phyloP scores from a whole-genome alignment of 2,113 vertebrate species.

The Accipiter virgatus region DNA sequence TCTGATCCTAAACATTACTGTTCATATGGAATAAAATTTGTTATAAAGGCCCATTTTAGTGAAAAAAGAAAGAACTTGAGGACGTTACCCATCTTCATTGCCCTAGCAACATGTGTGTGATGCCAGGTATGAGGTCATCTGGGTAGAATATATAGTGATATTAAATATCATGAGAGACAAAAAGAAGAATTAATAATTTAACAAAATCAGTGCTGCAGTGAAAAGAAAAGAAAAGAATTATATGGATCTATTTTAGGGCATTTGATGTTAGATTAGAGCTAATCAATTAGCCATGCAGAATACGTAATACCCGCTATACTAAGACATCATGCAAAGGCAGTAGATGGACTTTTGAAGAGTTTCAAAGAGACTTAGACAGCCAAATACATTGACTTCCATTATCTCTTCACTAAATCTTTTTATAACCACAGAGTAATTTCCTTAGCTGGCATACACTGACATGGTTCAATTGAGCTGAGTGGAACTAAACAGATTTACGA shows the following conservation, averaged over 20 bases:
- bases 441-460: neutral
- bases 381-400: neutral
- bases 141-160: neutral
- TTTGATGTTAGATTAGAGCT: neutral
- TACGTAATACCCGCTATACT: neutral
- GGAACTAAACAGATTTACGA: neutral
- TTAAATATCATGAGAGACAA: neutral
- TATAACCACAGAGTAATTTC: neutral
- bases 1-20: neutral
- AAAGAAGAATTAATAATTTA: neutral
- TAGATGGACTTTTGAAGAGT: neutral
- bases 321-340: neutral
- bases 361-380: neutral
- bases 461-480: neutral
- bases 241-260: neutral
- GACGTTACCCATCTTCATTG: neutral
- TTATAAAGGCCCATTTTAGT: neutral
- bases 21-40: neutral
- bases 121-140: neutral
- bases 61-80: neutral
- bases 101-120: neutral
- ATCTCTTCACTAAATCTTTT: neutral
- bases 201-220: neutral
- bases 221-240: neutral
- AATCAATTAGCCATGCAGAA: neutral